Conservation (phyloP, 2,113 vertebrate species). For the Synodontis membranacea region DNA sequence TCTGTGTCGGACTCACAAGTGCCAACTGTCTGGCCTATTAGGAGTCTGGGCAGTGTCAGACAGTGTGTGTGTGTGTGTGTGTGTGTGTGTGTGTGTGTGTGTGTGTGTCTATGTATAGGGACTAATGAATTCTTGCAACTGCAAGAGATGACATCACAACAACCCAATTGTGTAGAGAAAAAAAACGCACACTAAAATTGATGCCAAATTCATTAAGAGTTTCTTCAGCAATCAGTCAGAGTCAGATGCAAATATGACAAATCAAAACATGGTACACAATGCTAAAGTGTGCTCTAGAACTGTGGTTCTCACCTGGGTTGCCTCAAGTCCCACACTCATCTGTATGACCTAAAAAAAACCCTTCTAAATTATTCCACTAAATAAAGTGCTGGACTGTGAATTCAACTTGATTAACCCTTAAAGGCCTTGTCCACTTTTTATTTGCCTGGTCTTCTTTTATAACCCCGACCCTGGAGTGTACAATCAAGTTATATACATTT, state of each 20-base stretch:
- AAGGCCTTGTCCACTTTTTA: too few relatives aligned
- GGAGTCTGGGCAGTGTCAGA: conserved; percentile 22
- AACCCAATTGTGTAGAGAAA: not conserved
- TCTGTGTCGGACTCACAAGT: not conserved
- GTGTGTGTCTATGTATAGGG: not conserved
- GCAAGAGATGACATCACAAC: conserved; percentile 41
- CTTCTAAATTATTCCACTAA: not conserved
- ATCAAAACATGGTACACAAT: not conserved
- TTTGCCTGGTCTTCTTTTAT: too few relatives aligned
- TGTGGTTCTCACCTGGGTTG: not conserved
- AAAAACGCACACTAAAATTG: not conserved
- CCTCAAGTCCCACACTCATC: not conserved
- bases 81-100: conserved; percentile 13
- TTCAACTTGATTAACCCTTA: too few relatives aligned
- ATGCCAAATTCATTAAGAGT: conserved; percentile 32
- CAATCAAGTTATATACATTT: too few relatives aligned
- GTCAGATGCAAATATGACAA: not conserved
- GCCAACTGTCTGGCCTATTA: not conserved
- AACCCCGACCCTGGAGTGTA: too few relatives aligned
- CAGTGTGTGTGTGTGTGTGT: conserved; percentile 1
- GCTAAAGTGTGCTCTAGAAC: not conserved
- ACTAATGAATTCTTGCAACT: conserved; percentile 31
- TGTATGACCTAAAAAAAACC: not conserved
- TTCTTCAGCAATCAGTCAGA: conserved; percentile 36
- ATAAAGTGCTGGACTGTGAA: not conserved